A percentile compares a stretch with the other conserved stretches of the same genome.
phyloP scores from a whole-genome alignment of 2,797 vertebrate genomes.

The Mormyrops boulengeri region DNA sequence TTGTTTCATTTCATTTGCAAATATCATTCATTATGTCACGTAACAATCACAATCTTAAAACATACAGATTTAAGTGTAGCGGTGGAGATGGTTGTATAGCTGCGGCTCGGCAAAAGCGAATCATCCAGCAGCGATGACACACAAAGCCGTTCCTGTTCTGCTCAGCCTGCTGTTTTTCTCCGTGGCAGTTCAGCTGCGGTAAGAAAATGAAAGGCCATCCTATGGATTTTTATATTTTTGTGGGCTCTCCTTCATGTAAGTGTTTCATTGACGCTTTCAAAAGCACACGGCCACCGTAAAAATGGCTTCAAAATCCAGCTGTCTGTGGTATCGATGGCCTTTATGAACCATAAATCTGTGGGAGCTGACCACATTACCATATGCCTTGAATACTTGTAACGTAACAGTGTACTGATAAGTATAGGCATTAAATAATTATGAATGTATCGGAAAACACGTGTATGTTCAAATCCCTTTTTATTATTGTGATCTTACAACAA shows the following conservation, averaged over 20 bases:
- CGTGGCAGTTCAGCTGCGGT: not conserved
- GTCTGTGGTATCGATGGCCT: not conserved
- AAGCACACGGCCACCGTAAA: not conserved
- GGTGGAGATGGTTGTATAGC: not conserved
- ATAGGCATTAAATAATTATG: not conserved
- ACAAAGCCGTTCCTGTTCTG: not conserved
- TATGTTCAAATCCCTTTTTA: not conserved
- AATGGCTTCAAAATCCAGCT: not conserved
- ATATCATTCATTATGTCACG: not conserved
- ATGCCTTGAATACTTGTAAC: not conserved
- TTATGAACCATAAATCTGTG: not conserved
- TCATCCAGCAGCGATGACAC: not conserved
- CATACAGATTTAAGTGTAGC: not conserved
- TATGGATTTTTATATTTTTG: constrained; percentile 10
- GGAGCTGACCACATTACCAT: not conserved
- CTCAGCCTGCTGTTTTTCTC: not conserved
- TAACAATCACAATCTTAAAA: not conserved
- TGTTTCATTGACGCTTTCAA: not conserved
- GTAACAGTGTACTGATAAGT: not conserved
- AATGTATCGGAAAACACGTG: not conserved
- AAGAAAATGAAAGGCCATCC: not conserved
- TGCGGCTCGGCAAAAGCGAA: not conserved
- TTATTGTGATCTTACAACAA: not conserved
- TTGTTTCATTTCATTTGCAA: not conserved
- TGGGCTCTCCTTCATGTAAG: not conserved